Conservation (phyloP, 2,888 invertebrate genomes). For the Ochropleura leucogaster region DNA sequence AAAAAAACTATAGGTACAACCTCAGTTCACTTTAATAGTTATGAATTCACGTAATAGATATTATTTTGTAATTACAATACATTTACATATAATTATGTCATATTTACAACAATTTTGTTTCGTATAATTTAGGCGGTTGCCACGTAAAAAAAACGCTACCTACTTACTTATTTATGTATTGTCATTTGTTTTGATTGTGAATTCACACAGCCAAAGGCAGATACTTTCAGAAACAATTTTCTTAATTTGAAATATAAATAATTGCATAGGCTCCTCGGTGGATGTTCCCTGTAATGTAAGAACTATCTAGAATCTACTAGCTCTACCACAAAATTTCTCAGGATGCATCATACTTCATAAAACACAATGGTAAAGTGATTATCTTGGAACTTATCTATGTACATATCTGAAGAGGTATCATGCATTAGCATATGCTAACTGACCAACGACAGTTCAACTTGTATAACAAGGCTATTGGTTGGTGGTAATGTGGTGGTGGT, state of each 20-base stretch:
- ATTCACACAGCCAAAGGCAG: slow-evolving; percentile 4
- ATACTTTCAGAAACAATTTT: slow-evolving; percentile 5
- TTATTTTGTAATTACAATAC: slow-evolving; percentile 55
- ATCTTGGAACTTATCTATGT: slow-evolving; percentile 30
- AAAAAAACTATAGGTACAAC: slow-evolving; percentile 20
- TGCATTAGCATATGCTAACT: slow-evolving; percentile 32
- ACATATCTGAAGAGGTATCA: slow-evolving; percentile 39
- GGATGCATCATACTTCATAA: not conserved
- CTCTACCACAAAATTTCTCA: slow-evolving; percentile 24
- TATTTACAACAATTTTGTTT: slow-evolving; percentile 53
- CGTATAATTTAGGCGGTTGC: slow-evolving; percentile 46
- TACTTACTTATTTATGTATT: slow-evolving; percentile 28
- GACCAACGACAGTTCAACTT: slow-evolving; percentile 32
- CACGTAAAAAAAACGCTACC: slow-evolving; percentile 42
- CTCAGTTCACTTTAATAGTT: slow-evolving; percentile 33
- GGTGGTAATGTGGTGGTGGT: too few relatives aligned
- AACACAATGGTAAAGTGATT: slow-evolving; percentile 43
- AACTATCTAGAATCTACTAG: not conserved
- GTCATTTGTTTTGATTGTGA: slow-evolving; percentile 36
- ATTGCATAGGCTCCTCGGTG: not conserved
- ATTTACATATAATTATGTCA: slow-evolving; percentile 58
- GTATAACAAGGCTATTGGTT: slow-evolving; percentile 30
- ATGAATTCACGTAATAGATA: slow-evolving; percentile 56
- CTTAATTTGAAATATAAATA: not conserved
- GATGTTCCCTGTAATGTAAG: slow-evolving; percentile 1